phyloP scores from a whole-genome alignment of 2,113 vertebrate species.

The Anarrhichthys ocellatus region DNA sequence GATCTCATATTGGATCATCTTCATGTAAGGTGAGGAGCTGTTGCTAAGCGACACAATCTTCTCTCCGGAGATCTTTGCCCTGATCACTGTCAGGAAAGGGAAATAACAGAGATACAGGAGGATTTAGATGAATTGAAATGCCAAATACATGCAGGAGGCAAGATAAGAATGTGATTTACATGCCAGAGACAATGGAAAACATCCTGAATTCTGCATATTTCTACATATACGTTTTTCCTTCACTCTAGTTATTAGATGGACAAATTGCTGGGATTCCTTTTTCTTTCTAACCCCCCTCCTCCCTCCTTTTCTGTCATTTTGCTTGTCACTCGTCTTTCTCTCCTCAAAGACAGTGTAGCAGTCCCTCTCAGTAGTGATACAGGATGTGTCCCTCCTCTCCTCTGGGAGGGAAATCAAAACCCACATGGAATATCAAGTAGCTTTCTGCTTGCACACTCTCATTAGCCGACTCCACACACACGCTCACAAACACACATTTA shows the following conservation, averaged over 20 bases:
- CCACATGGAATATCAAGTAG: slow-evolving; percentile 79
- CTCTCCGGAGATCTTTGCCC: slow-evolving; percentile 91
- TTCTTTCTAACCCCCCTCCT: neutral
- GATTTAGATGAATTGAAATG: slow-evolving; percentile 21
- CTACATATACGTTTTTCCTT: neutral
- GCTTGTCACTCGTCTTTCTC: slow-evolving; percentile 44
- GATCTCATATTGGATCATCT: slow-evolving; percentile 94
- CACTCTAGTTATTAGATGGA: neutral
- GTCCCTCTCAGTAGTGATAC: slow-evolving; percentile 68
- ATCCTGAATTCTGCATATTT: neutral
- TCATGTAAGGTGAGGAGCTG: slow-evolving; percentile 86
- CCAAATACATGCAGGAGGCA: slow-evolving; percentile 7
- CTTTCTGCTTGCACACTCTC: slow-evolving; percentile 54
- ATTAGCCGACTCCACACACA: slow-evolving; percentile 28
- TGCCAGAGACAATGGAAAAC: slow-evolving; percentile 12
- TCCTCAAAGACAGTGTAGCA: slow-evolving; percentile 36
- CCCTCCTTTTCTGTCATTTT: slow-evolving; percentile 5
- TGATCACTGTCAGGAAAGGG: slow-evolving; percentile 84
- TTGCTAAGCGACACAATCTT: slow-evolving; percentile 89
- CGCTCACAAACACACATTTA: slow-evolving; percentile 29
- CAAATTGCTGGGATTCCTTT: neutral
- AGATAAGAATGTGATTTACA: slow-evolving; percentile 13
- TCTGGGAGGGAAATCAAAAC: slow-evolving; percentile 75
- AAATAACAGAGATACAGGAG: slow-evolving; percentile 20
- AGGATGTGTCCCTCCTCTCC: slow-evolving; percentile 65